Evolutionary conservation across 2,797 vertebrate genomes (phyloP).

Genomic region (Leuciscus waleckii): DNA sequence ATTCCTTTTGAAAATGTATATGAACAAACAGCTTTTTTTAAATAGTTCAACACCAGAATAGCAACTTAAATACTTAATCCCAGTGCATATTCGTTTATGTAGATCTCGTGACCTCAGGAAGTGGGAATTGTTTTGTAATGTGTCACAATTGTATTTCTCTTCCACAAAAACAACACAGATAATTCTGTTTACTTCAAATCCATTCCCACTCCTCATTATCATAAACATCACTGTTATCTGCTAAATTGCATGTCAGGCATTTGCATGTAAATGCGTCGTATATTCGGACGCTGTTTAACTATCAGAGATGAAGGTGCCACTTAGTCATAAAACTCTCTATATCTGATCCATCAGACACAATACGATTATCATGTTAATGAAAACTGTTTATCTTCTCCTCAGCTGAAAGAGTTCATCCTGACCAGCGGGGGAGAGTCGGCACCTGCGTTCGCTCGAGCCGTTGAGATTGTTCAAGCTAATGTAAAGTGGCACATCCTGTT

Average conservation of each 20-base stretch:
- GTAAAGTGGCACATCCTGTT: slow-evolving; percentile 92
- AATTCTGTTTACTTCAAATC: slow-evolving; percentile 42
- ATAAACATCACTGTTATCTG: slow-evolving; percentile 52
- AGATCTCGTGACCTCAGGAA: slow-evolving; percentile 19
- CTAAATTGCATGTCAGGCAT: slow-evolving; percentile 45
- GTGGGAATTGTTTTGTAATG: slow-evolving; percentile 10
- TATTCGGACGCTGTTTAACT: slow-evolving; percentile 19
- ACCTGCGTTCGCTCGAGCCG: slow-evolving; percentile 86
- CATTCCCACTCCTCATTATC: slow-evolving; percentile 25
- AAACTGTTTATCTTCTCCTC: slow-evolving; percentile 46
- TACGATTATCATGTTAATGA: background rate
- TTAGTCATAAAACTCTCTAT: background rate
- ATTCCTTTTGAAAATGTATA: background rate
- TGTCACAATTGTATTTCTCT: slow-evolving; percentile 12
- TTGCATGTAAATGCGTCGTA: slow-evolving; percentile 43
- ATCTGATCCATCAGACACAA: background rate
- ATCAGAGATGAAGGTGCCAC: slow-evolving; percentile 12
- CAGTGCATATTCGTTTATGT: background rate
- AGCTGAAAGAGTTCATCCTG: slow-evolving; percentile 94
- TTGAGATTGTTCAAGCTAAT: slow-evolving; percentile 95
- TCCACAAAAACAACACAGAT: slow-evolving; percentile 4
- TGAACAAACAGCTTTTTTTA: background rate
- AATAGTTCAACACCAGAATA: background rate
- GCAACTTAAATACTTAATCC: background rate
- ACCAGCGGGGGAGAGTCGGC: slow-evolving; percentile 82